Conservation (phyloP, 1,140 invertebrate species). For the Diplogasteroides magnus region DNA sequence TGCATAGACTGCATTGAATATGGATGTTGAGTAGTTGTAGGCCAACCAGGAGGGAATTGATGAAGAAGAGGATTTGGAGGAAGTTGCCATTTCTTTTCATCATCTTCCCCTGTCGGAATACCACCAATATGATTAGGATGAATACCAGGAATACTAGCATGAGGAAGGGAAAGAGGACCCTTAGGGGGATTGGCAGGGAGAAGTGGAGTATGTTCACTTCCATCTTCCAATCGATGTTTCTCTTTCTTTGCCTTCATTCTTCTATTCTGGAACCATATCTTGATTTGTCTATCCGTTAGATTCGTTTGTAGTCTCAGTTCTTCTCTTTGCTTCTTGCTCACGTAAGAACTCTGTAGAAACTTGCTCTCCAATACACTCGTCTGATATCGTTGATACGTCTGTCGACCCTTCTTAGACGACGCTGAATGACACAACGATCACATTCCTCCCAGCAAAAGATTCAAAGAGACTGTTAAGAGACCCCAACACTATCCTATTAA, state of each 20-base stretch:
- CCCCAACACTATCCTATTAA: conserved; percentile 9
- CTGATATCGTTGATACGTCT: conserved; percentile 60
- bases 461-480: conserved; percentile 5
- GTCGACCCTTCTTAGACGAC: conserved; percentile 55
- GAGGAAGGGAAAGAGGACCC: conserved; percentile 3
- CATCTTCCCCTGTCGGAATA: no score
- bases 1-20: no score
- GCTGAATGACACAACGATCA: conserved; percentile 27
- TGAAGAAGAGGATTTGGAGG: no score
- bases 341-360: conserved; percentile 41
- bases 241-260: conserved; percentile 49
- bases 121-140: no score
- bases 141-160: conserved; percentile 13
- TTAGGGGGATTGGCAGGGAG: conserved; percentile 32
- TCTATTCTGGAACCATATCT: conserved; percentile 50
- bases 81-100: conserved; percentile 28
- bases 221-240: conserved; percentile 37
- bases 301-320: conserved; percentile 43
- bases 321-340: conserved; percentile 44
- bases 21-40: no score
- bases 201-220: conserved; percentile 27
- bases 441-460: conserved; percentile 1
- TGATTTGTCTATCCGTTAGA: conserved; percentile 46
- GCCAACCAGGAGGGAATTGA: no score
- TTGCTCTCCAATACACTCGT: conserved; percentile 50